Percentiles rank a stretch among this genome's conserved stretches.
Conservation (phyloP, 1,140 invertebrate species). For the Bombus turneri region DNA sequence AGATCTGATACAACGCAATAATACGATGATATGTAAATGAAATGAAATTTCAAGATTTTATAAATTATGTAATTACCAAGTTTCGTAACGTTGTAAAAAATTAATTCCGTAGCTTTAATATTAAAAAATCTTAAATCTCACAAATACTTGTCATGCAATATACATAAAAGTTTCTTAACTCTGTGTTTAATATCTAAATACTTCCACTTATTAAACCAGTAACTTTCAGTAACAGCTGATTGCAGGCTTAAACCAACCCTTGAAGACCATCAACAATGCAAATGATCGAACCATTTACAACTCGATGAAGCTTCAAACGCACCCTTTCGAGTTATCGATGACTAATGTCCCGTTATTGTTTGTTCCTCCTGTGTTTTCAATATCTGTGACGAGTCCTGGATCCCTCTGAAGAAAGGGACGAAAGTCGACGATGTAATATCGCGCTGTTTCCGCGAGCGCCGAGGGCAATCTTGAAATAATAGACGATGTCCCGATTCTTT, state of each 20-base stretch:
- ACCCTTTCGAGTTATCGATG: not conserved
- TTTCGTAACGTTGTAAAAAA: no score
- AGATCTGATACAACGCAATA: no score
- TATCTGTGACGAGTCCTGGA: not conserved
- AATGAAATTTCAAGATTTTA: not conserved
- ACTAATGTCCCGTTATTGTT: not conserved
- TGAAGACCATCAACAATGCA: not conserved
- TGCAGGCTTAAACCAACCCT: not conserved
- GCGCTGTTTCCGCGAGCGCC: conserved; percentile 16
- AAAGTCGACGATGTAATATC: conserved; percentile 34
- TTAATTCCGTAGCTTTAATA: no score
- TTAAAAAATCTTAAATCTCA: no score
- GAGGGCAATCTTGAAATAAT: conserved; percentile 38
- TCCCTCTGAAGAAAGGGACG: not conserved
- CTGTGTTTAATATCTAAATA: not conserved
- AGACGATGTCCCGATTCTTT: conserved; percentile 40
- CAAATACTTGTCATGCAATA: no score
- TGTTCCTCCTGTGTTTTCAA: not conserved
- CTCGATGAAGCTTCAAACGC: not conserved
- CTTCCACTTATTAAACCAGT: not conserved
- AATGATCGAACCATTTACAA: not conserved
- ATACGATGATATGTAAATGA: no score
- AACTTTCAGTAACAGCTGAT: not conserved
- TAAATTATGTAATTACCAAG: not conserved
- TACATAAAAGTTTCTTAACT: no score